Percentiles rank a stretch among this genome's conserved stretches.
These are phyloP conservation scores for Alligator mississippiensis DNA, from an alignment of 2,113 vertebrate species.

Conservation along the genomic window DNA sequence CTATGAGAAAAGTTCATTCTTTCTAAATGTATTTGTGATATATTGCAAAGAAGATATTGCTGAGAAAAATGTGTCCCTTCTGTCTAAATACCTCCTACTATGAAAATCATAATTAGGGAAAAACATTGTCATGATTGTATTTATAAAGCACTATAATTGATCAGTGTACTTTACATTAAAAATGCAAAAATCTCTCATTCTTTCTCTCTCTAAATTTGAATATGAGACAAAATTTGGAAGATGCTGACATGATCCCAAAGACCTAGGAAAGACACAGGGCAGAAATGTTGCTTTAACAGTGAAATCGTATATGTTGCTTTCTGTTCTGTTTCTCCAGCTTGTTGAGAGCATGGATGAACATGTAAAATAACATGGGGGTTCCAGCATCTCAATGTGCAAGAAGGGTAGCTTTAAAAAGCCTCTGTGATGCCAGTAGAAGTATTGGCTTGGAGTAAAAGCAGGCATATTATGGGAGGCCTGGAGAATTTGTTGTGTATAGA, in stretches of 20 bases:
- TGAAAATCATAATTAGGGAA: conserved; percentile 33
- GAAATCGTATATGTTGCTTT: not conserved
- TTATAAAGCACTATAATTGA: conserved; percentile 8
- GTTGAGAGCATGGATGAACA: not conserved
- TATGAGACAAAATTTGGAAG: not conserved
- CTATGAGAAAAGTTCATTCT: not conserved
- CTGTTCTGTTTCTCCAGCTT: not conserved
- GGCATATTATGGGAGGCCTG: not conserved
- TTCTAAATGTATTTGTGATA: not conserved
- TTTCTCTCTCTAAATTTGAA: not conserved
- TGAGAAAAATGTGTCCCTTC: conserved; percentile 21
- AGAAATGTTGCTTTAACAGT: not conserved
- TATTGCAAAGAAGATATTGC: conserved; percentile 33
- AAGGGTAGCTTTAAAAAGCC: not conserved
- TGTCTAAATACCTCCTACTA: not conserved
- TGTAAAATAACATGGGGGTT: not conserved
- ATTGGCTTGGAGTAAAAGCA: fast-evolving
- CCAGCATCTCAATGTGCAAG: not conserved
- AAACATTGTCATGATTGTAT: conserved; percentile 12
- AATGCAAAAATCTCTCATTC: not conserved
- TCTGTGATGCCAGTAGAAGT: fast-evolving
- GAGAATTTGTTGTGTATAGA: not conserved
- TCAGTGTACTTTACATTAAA: conserved; percentile 2
- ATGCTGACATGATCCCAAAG: not conserved
- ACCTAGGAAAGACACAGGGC: not conserved